phyloP scores from a whole-genome alignment of 2,113 vertebrate genomes.

The Acrocephalus kingi region DNA sequence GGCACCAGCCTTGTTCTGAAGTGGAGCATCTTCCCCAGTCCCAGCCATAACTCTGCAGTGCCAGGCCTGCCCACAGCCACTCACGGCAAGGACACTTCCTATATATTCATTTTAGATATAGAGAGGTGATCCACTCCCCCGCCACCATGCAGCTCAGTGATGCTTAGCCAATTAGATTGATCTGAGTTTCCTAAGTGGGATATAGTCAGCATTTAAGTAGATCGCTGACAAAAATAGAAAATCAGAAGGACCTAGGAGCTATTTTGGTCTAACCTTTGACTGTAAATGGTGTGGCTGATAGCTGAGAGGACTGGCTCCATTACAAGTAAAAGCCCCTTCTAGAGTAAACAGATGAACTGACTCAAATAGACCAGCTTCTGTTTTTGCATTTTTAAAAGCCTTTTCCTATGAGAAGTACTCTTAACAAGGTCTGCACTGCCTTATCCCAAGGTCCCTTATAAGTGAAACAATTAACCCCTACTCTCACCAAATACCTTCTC shows the following conservation, averaged over 20 bases:
- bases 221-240: conserved; percentile 60
- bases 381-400: background rate
- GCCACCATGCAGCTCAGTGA: background rate
- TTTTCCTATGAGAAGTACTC: background rate
- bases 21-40: background rate
- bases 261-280: conserved; percentile 54
- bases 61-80: background rate
- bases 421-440: background rate
- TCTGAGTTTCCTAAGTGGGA: background rate
- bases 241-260: conserved; percentile 17
- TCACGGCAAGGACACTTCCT: background rate
- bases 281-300: conserved; percentile 58
- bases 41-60: background rate
- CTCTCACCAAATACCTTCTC: background rate
- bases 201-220: conserved; percentile 49
- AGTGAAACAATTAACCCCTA: background rate
- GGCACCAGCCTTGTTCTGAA: background rate
- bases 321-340: conserved; percentile 39
- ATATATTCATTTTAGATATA: background rate
- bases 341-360: conserved; percentile 12
- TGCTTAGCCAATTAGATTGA: conserved; percentile 21
- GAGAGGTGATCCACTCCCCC: background rate
- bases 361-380: background rate
- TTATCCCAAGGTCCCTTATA: background rate
- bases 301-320: conserved; percentile 35